A percentile compares a stretch with the other conserved stretches of the same genome.
phyloP scores from a whole-genome alignment of 2,888 invertebrate genomes.

The Frankliniella intonsa region DNA sequence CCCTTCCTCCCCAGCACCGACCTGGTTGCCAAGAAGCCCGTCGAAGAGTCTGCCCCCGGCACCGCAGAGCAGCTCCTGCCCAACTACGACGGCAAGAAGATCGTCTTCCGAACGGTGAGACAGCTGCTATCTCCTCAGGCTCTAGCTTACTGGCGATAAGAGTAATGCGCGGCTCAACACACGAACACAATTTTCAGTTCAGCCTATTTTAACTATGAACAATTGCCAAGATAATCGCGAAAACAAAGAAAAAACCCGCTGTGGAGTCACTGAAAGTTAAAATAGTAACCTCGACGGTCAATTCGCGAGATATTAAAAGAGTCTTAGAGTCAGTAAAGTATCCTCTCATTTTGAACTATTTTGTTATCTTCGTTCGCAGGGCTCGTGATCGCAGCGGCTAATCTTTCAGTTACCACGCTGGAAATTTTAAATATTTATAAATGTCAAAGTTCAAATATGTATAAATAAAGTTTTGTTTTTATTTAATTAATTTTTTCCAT shows the following conservation, averaged over 20 bases:
- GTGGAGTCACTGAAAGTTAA: no score
- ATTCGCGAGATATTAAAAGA: background rate
- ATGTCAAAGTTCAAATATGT: background rate
- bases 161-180: no score
- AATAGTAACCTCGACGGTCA: background rate
- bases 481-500: background rate
- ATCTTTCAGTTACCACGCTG: background rate
- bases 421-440: background rate
- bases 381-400: background rate
- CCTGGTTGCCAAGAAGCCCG: background rate
- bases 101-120: background rate
- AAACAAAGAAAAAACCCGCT: background rate
- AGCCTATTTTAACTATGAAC: no score
- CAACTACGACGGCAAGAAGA: background rate
- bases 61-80: background rate
- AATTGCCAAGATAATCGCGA: no score
- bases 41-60: background rate
- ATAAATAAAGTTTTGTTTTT: background rate
- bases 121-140: no score
- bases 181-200: no score
- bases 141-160: no score
- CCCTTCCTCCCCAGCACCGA: background rate
- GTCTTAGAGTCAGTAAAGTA: background rate
- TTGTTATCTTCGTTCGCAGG: conserved; percentile 16
- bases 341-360: background rate